phyloP scores from a whole-genome alignment of 2,888 invertebrate species.

The Tromatobia lineatoria region DNA sequence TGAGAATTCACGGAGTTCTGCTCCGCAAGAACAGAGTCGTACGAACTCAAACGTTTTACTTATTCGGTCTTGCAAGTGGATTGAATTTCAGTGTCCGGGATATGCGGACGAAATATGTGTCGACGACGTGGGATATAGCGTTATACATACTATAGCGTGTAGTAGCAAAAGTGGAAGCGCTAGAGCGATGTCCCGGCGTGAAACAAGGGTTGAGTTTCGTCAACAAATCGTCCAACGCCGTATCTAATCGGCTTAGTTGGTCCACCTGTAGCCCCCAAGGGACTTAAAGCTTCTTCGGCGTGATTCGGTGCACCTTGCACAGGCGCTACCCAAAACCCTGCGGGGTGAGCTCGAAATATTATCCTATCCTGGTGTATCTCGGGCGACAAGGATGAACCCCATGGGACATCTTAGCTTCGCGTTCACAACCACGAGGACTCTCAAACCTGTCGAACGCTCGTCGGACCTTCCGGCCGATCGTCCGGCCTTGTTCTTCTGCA shows the following conservation, averaged over 20 bases:
- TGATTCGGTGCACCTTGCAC: constrained; percentile 54
- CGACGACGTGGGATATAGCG: not conserved
- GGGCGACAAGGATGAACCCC: not conserved
- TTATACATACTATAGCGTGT: not conserved
- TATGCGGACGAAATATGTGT: not conserved
- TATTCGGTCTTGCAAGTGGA: not conserved
- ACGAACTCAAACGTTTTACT: not conserved
- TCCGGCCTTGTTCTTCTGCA: constrained; percentile 43
- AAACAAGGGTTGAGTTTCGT: constrained; percentile 78
- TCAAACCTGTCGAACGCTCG: not conserved
- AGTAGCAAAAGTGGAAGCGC: constrained; percentile 12
- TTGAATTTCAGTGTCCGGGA: not conserved
- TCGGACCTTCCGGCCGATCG: not conserved
- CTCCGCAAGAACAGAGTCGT: no score
- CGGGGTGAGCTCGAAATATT: not conserved
- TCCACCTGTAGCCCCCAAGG: constrained; percentile 76
- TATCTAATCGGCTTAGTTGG: constrained; percentile 79
- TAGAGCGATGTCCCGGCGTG: constrained; percentile 58
- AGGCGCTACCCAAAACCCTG: constrained; percentile 57
- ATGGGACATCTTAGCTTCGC: constrained; percentile 10
- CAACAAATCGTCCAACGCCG: constrained; percentile 78
- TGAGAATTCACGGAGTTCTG: constrained; percentile 46
- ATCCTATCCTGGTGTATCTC: constrained; percentile 17
- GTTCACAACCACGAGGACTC: not conserved
- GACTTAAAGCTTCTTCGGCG: constrained; percentile 37